Evolutionary conservation across 2,888 invertebrate genomes (phyloP), one percentile per base, ranked within the genome.

Genomic region (Plebejus argus): DNA sequence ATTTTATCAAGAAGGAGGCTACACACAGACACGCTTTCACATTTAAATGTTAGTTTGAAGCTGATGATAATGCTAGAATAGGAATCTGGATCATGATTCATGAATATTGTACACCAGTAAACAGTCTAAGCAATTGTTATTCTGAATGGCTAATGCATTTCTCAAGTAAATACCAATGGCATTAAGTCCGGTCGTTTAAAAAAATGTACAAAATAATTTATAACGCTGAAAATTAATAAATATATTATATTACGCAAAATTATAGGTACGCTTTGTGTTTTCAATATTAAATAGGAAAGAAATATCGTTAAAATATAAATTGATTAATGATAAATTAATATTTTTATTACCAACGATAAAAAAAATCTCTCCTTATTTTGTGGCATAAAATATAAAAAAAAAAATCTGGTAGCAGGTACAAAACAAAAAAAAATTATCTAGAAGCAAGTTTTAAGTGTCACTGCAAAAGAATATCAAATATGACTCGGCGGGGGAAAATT

Each of bases 121-220:
- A 66, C 61, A 66, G 23, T 66, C 61, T 66, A 66, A 28, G 61
- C 61, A 23, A 66, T 28, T 66, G 23, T 66, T 66, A 66, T 66
- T 66, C 61, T 66, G 28, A 28, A 28, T 66, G 23, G 61, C 12
- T 66, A 28, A 28, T 28, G 28, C 61, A 66, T 66, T 28, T 66
- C 61, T 23, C 15, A 23, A 12, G 61, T 66, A 61, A 61, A 61
- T 58, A 58, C 3, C 58, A 8, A 66, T 66, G 12, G 12, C 23
- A 23, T 58, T 56, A 0, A 7, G 18, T 58, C n/a, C n/a, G 20
- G 15, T 56, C 8, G 8, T 39, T 39, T 39, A 39, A 49, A 49
- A 49, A 49, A 49, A 49, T 3, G 39, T 39, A 39, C 45, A 18
- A 53, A 53, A 53, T 10, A 1, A 15, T 4, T 15, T n/a, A n/a